Percentiles rank a stretch among this genome's conserved stretches.
These are phyloP conservation scores for Caenorhabditis sp. DNA, from an alignment of 2,888 invertebrate genomes.

Conservation along the genomic window DNA sequence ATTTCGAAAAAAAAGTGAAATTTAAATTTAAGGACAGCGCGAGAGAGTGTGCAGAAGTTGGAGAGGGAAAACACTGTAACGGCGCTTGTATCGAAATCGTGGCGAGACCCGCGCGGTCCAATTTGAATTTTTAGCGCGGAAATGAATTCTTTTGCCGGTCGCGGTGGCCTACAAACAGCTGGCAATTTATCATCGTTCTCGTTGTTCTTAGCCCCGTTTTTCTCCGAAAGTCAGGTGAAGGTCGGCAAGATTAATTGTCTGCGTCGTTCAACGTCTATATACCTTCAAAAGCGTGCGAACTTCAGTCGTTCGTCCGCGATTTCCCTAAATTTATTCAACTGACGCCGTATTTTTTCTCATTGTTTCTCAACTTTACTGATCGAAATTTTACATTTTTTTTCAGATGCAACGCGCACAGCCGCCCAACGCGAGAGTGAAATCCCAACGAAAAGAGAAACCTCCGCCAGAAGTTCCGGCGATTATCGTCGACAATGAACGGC, in stretches of 20 bases:
- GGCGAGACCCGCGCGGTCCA: slow-evolving; percentile 2
- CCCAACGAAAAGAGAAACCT: slow-evolving; percentile 51
- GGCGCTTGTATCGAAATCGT: slow-evolving; percentile 6
- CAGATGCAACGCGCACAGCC: slow-evolving; percentile 53
- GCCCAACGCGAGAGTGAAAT: slow-evolving; percentile 8
- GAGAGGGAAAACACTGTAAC: background rate
- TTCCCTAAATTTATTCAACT: no score
- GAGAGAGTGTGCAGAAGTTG: background rate
- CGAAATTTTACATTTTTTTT: no score
- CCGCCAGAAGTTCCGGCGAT: slow-evolving; percentile 59
- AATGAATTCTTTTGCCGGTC: background rate
- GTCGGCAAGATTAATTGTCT: slow-evolving; percentile 46
- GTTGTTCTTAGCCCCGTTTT: slow-evolving; percentile 38
- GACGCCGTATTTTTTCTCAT: no score
- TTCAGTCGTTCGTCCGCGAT: background rate
- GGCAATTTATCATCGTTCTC: slow-evolving; percentile 53
- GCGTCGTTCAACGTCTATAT: slow-evolving; percentile 9
- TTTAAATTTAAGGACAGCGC: background rate
- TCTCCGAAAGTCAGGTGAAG: slow-evolving; percentile 33
- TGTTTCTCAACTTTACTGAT: no score
- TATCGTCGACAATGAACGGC: slow-evolving; percentile 39
- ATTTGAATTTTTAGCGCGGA: background rate
- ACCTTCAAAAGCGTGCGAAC: slow-evolving; percentile 19
- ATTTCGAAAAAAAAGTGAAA: background rate
- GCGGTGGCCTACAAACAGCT: slow-evolving; percentile 39